These are phyloP conservation scores for Eudorcas thomsonii DNA, from an alignment of 2,113 vertebrate species.

Conservation along the genomic window DNA sequence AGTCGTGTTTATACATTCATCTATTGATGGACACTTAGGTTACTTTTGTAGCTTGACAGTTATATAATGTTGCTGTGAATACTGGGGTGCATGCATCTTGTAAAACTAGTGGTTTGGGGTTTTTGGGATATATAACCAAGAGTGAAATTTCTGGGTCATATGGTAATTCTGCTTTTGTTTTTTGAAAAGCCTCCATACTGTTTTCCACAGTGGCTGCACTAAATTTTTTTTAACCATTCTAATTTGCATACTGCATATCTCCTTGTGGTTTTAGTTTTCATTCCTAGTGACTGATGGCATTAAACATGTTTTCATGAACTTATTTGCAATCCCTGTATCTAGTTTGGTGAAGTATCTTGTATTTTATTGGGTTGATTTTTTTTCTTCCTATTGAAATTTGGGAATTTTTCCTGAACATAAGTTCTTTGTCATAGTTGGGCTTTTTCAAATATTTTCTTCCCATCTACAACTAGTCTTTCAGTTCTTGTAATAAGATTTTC, in stretches of 20 bases:
- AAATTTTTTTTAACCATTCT: not conserved
- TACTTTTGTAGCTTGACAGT: not conserved
- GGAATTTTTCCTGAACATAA: not conserved
- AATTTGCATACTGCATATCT: not conserved
- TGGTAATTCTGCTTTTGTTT: not conserved
- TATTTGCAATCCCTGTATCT: not conserved
- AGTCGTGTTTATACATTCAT: not conserved
- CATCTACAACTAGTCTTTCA: not conserved
- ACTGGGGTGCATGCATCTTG: not conserved
- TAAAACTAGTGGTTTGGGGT: not conserved
- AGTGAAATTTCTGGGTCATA: not conserved
- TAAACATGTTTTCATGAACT: not conserved
- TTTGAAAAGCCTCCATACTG: not conserved
- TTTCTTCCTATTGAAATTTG: not conserved
- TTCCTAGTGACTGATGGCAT: not conserved
- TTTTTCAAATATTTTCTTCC: not conserved
- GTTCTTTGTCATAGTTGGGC: not conserved
- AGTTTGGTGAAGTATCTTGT: not conserved
- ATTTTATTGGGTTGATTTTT: not conserved
- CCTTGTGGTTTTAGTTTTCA: not conserved
- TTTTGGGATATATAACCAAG: not conserved
- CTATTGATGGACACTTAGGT: not conserved
- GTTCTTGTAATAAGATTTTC: not conserved
- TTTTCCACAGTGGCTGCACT: not conserved
- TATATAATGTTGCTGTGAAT: not conserved